Conservation (phyloP, 1,140 invertebrate species). For the Oreohelix idahoensis region DNA sequence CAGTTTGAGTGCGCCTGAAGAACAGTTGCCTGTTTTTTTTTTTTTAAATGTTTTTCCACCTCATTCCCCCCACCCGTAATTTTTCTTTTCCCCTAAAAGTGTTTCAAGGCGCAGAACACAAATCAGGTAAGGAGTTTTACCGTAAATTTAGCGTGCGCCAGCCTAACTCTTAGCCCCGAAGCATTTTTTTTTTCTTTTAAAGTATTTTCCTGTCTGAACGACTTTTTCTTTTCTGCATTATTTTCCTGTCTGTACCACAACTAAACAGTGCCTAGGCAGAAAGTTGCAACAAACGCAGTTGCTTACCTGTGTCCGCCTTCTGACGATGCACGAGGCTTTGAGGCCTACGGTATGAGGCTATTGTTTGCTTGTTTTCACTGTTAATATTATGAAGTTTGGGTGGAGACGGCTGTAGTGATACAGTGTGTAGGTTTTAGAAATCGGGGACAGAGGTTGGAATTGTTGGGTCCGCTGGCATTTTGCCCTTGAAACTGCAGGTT, state of each 20-base stretch:
- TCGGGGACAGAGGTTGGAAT: too few species aligned
- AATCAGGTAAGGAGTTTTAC: conserved; percentile 10
- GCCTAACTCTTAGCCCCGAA: conserved; percentile 15
- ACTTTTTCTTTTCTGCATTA: background rate
- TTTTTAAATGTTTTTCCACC: too few species aligned
- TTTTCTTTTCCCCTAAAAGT: too few species aligned
- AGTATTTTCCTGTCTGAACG: background rate
- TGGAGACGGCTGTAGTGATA: background rate
- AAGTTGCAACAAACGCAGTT: conserved; percentile 9
- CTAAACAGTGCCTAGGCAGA: background rate
- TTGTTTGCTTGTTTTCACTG: conserved; percentile 19
- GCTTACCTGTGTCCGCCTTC: conserved; percentile 23
- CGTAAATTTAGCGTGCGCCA: background rate
- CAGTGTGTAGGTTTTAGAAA: too few species aligned
- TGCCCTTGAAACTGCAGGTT: too few species aligned
- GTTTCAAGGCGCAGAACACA: too few species aligned
- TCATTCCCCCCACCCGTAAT: too few species aligned
- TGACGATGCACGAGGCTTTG: background rate
- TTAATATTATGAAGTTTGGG: background rate
- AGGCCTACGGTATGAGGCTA: conserved; percentile 4
- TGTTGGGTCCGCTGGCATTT: too few species aligned
- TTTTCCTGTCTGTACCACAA: background rate
- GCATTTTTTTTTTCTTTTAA: background rate
- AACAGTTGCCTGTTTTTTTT: too few species aligned
- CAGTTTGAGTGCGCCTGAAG: too few species aligned